Conservation (phyloP, 2,797 vertebrate genomes). For the Echeneis naucrates region DNA sequence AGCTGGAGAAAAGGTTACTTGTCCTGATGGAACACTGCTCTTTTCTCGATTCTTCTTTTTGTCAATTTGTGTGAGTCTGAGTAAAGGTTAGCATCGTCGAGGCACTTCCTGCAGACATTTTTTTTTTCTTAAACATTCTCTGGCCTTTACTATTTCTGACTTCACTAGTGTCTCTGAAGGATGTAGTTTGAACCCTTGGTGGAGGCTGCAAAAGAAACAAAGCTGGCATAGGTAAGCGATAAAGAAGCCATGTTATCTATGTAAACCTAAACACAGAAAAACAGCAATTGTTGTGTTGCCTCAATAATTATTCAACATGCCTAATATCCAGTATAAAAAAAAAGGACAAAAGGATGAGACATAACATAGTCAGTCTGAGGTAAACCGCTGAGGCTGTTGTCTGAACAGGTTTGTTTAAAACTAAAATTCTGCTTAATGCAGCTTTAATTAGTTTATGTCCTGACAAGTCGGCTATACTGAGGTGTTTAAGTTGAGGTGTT, state of each 20-base stretch:
- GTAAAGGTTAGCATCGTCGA: conserved; percentile 72
- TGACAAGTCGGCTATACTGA: background rate
- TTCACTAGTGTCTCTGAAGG: conserved; percentile 32
- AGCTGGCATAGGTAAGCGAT: background rate
- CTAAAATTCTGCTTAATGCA: background rate
- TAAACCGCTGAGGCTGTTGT: background rate
- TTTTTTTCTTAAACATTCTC: conserved; percentile 39
- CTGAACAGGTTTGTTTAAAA: background rate
- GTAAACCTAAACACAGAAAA: conserved; percentile 1
- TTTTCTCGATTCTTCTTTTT: conserved; percentile 65
- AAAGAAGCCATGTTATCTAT: background rate
- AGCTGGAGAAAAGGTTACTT: conserved; percentile 75
- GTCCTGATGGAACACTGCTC: conserved; percentile 71
- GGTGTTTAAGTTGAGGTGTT: background rate
- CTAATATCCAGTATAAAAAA: background rate
- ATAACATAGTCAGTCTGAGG: background rate
- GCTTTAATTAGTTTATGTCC: conserved; percentile 13
- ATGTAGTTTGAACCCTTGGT: conserved; percentile 31
- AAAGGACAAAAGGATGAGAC: background rate
- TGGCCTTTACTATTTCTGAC: conserved; percentile 61
- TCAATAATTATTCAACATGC: background rate
- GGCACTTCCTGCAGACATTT: conserved; percentile 51
- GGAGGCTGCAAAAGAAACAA: conserved; percentile 10
- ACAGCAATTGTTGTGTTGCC: background rate
- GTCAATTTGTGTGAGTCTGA: conserved; percentile 68